Evolutionary conservation across 2,888 invertebrate species (phyloP), one percentile per base, ranked within the genome.

Genomic region (Xylophagus ater): DNA sequence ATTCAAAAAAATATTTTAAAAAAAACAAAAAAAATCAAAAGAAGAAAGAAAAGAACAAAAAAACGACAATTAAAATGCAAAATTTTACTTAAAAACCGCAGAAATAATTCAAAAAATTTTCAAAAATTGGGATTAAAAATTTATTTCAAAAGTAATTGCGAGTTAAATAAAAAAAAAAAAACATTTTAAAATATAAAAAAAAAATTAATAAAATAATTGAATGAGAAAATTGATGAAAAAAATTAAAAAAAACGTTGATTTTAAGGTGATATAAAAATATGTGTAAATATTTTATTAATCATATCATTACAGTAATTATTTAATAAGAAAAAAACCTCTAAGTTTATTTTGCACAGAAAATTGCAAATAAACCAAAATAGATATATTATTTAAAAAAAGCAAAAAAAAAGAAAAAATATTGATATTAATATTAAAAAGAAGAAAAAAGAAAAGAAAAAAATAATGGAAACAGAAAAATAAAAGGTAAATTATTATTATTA

Each of bases 261-360:
- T n/a, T n/a, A n/a, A n/a, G n/a, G n/a, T n/a, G n/a, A n/a, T n/a
- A n/a, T n/a, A n/a, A n/a, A n/a, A n/a, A n/a, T n/a, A n/a, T n/a
- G 4, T 37, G 37, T 37, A 37, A 37, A 37, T 37, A 37, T 31
- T 37, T n/a, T 18, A 37, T 23, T 37, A 37, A 37, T 31, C 37
- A 37, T 37, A 37, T 37, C 37, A 37, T 23, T 31, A 31, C 21
- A 29, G 13, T 10, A n/a, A n/a, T n/a, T n/a, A n/a, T n/a, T 26
- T 13, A 12, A 10, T 26, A 26, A 26, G 13, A 4, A 6, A 26
- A 26, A 26, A 26, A 2, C n/a, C 26, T 26, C 4, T 10, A 26
- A 26, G 26, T 13, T 5, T 6, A 26, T 13, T 5, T 5, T 10
- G 5, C n/a, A 26, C n/a, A 26, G 12, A 29, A 13, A 29, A 4